Base-by-base conservation (phyloP, 2,797 vertebrate species). In the Varecia variegata region DNA sequence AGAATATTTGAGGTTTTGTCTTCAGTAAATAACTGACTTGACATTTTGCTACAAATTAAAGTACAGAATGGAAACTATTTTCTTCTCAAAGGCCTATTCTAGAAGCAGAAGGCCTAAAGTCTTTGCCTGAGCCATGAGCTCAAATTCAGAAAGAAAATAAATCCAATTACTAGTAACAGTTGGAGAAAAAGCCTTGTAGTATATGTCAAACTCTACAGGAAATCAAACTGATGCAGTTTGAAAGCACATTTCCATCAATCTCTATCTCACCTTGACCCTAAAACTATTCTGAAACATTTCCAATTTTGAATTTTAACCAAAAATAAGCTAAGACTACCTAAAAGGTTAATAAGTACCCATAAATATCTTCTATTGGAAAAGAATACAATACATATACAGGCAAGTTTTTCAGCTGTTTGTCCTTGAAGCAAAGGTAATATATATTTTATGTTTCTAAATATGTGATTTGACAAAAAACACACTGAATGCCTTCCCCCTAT, bases 371-470 rank as follows among this genome's bases (percentile, higher is more conserved):
- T 87, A 25, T 56, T 74, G 68, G 58, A 98, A 93, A 80, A 93
- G n/a, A 96, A 97, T 45, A 86, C 50, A 81, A 93, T 87, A 73
- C 18, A 96, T 18, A 67, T 54, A 23, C 8, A 88, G 54, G 70
- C 32, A 96, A 67, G 38, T 90, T 27, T 90, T 89, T 84, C 74
- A 92, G 60, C 20, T 65, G 85, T 87, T 95, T 96, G 47, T 35
- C 88, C 77, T 96, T 87, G 35, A 97, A 97, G 58, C 38, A 95
- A 90, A 96, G 88, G n/a, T 54, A 77, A 65, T 68, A 17, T 68
- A 17, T 71, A 54, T 77, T 83, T 96, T 92, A 40, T 43, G 67
- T 94, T 97, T 94, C 54, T 97, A 97, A 95, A 92, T 92, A 93
- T 18, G 43, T 32, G 14, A 81, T 56, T 70, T 85, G 50, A 77